Evolutionary conservation across 2,113 vertebrate species (phyloP).

Genomic region (Neotragus pygmaeus): DNA sequence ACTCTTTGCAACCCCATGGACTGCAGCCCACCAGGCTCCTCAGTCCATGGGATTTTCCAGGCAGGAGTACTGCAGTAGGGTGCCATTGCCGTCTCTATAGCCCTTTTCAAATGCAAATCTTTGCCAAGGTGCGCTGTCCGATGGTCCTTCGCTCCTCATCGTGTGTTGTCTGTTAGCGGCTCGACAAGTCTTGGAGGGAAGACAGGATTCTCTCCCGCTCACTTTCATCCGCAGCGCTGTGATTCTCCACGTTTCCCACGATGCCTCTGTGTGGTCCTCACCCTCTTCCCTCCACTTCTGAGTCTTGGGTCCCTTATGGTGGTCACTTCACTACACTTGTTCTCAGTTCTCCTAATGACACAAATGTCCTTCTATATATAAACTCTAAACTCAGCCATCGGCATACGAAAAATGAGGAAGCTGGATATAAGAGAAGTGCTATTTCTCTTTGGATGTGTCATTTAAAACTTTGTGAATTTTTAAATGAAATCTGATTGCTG

Average conservation of each 20-base stretch:
- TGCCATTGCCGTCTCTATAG: accelerated
- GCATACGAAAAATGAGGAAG: not conserved
- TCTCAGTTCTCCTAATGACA: not conserved
- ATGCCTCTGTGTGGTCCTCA: not conserved
- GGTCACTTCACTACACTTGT: not conserved
- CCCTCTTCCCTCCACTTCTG: not conserved
- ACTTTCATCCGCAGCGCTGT: accelerated
- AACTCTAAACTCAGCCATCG: not conserved
- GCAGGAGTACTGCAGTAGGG: not conserved
- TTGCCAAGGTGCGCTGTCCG: not conserved
- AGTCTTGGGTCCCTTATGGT: not conserved
- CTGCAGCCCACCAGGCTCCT: not conserved
- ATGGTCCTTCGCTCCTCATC: accelerated
- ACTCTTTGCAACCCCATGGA: not conserved
- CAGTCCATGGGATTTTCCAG: not conserved
- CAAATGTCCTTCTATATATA: not conserved
- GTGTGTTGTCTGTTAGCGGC: not conserved
- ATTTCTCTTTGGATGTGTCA: not conserved
- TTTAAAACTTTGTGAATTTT: not conserved
- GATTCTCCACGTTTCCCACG: accelerated
- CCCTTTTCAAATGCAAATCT: not conserved
- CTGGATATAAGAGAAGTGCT: not conserved
- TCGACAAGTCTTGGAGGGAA: not conserved
- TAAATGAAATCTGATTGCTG: not conserved
- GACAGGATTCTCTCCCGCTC: not conserved